Base-by-base conservation (phyloP, 1,140 invertebrate genomes). In the Drosophila orena region DNA sequence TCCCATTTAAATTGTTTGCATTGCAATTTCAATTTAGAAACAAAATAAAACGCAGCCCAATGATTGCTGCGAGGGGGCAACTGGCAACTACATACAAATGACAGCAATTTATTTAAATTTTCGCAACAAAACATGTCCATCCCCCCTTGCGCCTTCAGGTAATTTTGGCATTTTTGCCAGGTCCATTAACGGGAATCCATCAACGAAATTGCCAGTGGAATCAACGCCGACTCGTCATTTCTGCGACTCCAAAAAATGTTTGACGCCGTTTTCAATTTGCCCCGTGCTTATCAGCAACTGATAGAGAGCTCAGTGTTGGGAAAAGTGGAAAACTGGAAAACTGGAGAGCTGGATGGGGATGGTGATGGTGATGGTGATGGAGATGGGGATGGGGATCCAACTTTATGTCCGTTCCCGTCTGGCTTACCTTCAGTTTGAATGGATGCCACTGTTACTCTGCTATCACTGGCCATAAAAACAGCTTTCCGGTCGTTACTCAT, bases 21-120 rank as follows among this genome's bases (percentile, higher is more conserved):
- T 79, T 89, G 84, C 84, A 89, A 89, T 89, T 89, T 89, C 84
- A 89, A 89, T 89, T 89, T 89, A 89, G 84, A 83, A 88, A 89
- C 84, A 89, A 89, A 88, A 88, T 88, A 84, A 80, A 89, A 77
- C 72, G 54, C 50, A 77, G 60, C 57, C 53, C 49, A 43, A 62
- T 57, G 43, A 58, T 76, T 66, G 55, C 73, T 43, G 37, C 43
- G 46, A 15, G 14, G 61, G 15, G 30, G 37, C 37, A 27, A 47
- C 43, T 52, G 30, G 37, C 37, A 27, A 47, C 43, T 56, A 47
- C 43, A 62, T 56, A 75, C 84, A 89, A 89, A 89, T 89, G 79
- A 77, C 72, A 58, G 79, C 84, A 89, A 89, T 89, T 89, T 89
- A 89, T 89, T 89, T 89, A 84, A 72, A 61, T 77, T 83, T 88